Evolutionary conservation across 1,140 invertebrate genomes (phyloP).

Genomic region (Drosophila gunungcola): DNA sequence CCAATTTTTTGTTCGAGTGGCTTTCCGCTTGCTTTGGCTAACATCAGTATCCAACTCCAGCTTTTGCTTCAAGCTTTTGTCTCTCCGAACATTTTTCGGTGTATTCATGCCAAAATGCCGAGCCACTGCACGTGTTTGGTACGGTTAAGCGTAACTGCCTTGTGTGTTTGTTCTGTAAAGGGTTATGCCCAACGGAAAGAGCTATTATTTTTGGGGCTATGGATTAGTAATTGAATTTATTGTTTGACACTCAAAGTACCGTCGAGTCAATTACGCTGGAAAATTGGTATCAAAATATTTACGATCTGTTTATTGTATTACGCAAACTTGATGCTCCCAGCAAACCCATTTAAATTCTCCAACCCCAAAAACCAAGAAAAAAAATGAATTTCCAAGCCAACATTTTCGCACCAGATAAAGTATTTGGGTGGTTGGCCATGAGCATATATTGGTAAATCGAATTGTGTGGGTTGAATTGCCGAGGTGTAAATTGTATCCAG

Average conservation of each 20-base stretch:
- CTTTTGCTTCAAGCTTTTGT: background rate
- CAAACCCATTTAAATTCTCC: background rate
- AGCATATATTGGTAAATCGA: conserved; percentile 30
- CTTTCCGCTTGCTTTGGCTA: conserved; percentile 78
- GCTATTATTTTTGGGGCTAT: conserved; percentile 41
- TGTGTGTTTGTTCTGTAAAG: background rate
- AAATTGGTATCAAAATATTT: conserved; percentile 84
- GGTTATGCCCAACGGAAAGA: background rate
- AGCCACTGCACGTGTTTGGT: conserved; percentile 59
- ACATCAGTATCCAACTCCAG: conserved; percentile 13
- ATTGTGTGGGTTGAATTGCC: conserved; percentile 36
- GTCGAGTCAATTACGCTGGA: conserved; percentile 79
- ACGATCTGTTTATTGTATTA: conserved; percentile 83
- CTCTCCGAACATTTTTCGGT: conserved; percentile 38
- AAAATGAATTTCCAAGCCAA: conserved; percentile 68
- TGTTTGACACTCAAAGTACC: conserved; percentile 82
- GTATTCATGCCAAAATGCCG: conserved; percentile 46
- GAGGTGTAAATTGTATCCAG: conserved; percentile 59
- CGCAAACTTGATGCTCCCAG: conserved; percentile 58
- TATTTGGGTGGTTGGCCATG: background rate
- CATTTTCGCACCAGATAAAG: conserved; percentile 30
- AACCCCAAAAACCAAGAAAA: background rate
- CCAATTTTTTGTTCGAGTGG: background rate
- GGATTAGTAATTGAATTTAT: conserved; percentile 83
- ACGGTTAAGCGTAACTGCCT: conserved; percentile 62